phyloP scores from a whole-genome alignment of 2,888 invertebrate genomes.

The Teleogryllus oceanicus region DNA sequence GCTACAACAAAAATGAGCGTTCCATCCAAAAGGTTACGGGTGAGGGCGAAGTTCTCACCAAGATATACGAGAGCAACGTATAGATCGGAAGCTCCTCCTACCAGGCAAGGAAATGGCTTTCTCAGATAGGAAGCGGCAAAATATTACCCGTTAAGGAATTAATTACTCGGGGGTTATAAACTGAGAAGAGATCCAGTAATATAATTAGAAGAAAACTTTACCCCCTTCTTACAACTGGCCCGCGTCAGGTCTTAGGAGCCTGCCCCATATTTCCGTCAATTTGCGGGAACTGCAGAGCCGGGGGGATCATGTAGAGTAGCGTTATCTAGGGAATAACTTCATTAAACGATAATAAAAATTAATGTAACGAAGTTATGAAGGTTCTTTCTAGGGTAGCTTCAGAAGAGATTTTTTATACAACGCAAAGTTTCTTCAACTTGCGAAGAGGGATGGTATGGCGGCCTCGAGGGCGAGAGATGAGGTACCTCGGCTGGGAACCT shows the following conservation, averaged over 20 bases:
- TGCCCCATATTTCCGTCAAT: background rate
- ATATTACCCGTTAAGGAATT: slow-evolving; percentile 10
- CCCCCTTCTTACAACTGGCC: background rate
- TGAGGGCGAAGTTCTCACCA: no score
- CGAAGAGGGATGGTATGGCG: no score
- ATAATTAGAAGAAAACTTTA: slow-evolving; percentile 1
- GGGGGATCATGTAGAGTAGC: background rate
- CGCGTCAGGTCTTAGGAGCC: background rate
- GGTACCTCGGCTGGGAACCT: no score
- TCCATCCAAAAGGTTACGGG: no score
- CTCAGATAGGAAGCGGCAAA: background rate
- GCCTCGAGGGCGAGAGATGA: no score
- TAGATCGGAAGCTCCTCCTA: background rate
- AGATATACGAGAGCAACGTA: background rate
- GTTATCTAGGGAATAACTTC: slow-evolving; percentile 6
- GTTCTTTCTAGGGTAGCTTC: no score
- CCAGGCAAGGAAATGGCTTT: background rate
- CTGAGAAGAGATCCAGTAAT: background rate
- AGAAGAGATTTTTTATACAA: no score
- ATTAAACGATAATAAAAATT: slow-evolving; percentile 10
- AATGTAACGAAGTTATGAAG: background rate
- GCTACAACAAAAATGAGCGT: no score
- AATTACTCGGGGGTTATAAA: slow-evolving; percentile 8
- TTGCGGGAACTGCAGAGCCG: background rate
- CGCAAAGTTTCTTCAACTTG: no score